Evolutionary conservation across 2,888 invertebrate species (phyloP), one percentile per base, ranked within the genome.

Genomic region (Toxonevra muliebris): DNA sequence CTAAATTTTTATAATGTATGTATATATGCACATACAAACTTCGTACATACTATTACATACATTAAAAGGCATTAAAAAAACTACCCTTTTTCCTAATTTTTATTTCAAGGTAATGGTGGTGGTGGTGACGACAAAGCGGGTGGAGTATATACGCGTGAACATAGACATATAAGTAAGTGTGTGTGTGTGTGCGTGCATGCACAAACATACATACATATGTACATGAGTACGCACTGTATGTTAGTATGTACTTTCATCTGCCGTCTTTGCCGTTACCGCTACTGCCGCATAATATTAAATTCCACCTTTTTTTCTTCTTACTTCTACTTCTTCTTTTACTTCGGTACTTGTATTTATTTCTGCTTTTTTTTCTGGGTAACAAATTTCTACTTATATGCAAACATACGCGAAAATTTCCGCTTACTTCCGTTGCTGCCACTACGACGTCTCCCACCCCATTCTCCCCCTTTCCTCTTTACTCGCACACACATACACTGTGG

Each of bases 31-130:
- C 20, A 57, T 20, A 43, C 52, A 57, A 55, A 45, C 60, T 15
- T 53, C 43, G 45, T 30, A 20, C 20, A 7, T 17, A 41, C 42
- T 50, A 42, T 17, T 20, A 57, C 66, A 60, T 59, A 19, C 65
- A 65, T 69, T 69, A 64, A 45, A 71, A 69, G 70, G 7, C 69
- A 72, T 72, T 71, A 71, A 67, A 72, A n/a, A 71, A 75, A 74
- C 73, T 73, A 74, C 73, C 75, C 75, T 74, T 74, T 74, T 71
- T 63, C 72, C 70, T 71, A 69, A 70, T 67, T 68, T 73, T 70
- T 72, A 70, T 68, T 69, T 71, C 54, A 69, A 66, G 65, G 68
- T 61, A 58, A 45, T 67, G 40, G 17, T 58, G 43, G 67, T 69
- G 69, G 63, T 68, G 64, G 66, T 61, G 62, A 61, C 58, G 61